Percentiles rank a stretch among this genome's conserved stretches.
phyloP scores from a whole-genome alignment of 2,113 vertebrate genomes.

The Pipa parva region DNA sequence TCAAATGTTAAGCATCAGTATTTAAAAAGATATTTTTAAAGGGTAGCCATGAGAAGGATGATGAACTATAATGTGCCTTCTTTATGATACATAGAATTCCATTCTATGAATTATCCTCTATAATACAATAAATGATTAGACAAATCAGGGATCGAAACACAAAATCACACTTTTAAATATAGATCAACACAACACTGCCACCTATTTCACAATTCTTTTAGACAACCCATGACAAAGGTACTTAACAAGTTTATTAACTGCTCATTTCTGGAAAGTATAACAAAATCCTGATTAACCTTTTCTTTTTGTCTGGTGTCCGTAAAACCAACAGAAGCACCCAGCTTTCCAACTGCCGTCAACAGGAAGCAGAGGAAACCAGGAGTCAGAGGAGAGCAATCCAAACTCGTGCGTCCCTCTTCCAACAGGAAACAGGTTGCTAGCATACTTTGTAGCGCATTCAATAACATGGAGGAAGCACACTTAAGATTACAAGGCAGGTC shows the following conservation, averaged over 20 bases:
- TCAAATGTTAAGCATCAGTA: too few species aligned
- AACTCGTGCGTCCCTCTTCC: conserved; percentile 24
- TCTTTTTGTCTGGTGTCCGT: not conserved
- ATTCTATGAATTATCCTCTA: too few species aligned
- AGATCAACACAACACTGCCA: too few species aligned
- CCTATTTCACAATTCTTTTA: too few species aligned
- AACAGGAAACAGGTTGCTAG: conserved; percentile 31
- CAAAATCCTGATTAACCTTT: not conserved
- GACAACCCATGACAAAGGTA: too few species aligned
- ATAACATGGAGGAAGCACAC: conserved; percentile 25
- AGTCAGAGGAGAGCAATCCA: conserved; percentile 8
- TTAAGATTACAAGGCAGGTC: conserved; percentile 15
- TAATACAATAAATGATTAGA: too few species aligned
- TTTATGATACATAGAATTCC: too few species aligned
- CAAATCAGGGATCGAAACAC: too few species aligned
- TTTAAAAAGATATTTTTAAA: too few species aligned
- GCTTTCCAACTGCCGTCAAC: conserved; percentile 16
- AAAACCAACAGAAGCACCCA: not conserved
- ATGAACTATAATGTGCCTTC: too few species aligned
- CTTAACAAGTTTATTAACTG: not conserved
- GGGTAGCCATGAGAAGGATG: too few species aligned
- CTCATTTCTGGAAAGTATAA: not conserved
- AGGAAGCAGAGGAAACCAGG: conserved; percentile 36
- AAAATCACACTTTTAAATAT: too few species aligned
- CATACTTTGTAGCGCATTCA: conserved; percentile 19